Conservation (phyloP, 2,113 vertebrate genomes). For the Ranitomeya variabilis region DNA sequence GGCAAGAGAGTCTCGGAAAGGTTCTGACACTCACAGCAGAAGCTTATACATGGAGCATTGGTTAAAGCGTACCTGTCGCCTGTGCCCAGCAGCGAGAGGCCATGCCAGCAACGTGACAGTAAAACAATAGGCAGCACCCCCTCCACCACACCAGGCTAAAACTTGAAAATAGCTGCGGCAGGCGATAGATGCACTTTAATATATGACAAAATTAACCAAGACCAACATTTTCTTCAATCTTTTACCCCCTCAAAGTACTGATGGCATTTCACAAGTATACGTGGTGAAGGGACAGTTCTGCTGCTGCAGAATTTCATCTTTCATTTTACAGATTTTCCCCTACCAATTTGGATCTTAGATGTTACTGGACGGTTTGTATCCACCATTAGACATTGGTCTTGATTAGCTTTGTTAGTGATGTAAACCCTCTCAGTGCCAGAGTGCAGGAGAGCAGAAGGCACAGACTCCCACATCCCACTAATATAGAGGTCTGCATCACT, state of each 20-base stretch:
- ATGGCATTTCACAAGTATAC: no score
- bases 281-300: no score
- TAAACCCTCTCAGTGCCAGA: conserved; percentile 10
- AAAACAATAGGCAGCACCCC: neutral
- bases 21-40: conserved; percentile 34
- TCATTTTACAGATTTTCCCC: no score
- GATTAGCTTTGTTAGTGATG: neutral
- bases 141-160: no score
- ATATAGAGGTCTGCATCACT: neutral
- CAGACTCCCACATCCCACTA: neutral
- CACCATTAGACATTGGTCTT: neutral
- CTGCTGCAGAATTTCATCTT: no score
- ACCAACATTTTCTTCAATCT: neutral
- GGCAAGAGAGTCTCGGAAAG: conserved; percentile 44
- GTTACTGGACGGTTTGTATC: neutral
- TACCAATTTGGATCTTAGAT: no score
- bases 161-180: neutral
- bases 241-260: neutral
- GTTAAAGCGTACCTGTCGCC: neutral
- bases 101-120: no score
- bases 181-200: conserved; percentile 12
- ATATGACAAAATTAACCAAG: neutral
- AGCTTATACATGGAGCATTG: conserved; percentile 25
- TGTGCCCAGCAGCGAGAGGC: neutral
- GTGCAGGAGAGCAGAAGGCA: neutral